phyloP scores from a whole-genome alignment of 2,888 invertebrate species.

The Erpobdella octoculata region DNA sequence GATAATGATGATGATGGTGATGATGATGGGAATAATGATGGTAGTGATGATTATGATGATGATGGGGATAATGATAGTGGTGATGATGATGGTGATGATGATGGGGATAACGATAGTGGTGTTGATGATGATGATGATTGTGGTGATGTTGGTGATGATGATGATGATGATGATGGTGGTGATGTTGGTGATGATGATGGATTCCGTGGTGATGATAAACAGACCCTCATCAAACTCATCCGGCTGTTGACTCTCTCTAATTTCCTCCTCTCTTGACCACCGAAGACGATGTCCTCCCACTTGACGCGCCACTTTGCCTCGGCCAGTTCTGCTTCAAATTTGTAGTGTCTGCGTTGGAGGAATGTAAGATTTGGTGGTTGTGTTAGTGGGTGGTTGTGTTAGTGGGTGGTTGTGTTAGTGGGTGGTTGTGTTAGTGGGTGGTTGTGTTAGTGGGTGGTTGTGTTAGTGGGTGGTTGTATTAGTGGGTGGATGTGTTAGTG shows the following conservation, averaged over 20 bases:
- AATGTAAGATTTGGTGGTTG: background rate
- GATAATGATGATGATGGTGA: background rate
- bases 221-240: conserved; percentile 40
- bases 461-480: background rate
- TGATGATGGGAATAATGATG: conserved; percentile 10
- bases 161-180: conserved; percentile 15
- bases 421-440: background rate
- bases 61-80: conserved; percentile 13
- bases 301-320: conserved; percentile 92
- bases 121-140: conserved; percentile 6
- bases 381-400: background rate
- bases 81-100: background rate
- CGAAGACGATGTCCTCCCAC: conserved; percentile 66
- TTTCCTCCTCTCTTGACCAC: conserved; percentile 54
- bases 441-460: background rate
- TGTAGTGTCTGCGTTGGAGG: conserved; percentile 25
- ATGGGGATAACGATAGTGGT: conserved; percentile 6
- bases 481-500: background rate
- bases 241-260: conserved; percentile 44
- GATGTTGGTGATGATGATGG: background rate
- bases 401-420: background rate
- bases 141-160: conserved; percentile 11
- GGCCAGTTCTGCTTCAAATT: conserved; percentile 65
- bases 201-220: background rate
- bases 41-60: conserved; percentile 11